Base-by-base conservation (phyloP, 2,888 invertebrate genomes). In the Carterocephalus palaemon region DNA sequence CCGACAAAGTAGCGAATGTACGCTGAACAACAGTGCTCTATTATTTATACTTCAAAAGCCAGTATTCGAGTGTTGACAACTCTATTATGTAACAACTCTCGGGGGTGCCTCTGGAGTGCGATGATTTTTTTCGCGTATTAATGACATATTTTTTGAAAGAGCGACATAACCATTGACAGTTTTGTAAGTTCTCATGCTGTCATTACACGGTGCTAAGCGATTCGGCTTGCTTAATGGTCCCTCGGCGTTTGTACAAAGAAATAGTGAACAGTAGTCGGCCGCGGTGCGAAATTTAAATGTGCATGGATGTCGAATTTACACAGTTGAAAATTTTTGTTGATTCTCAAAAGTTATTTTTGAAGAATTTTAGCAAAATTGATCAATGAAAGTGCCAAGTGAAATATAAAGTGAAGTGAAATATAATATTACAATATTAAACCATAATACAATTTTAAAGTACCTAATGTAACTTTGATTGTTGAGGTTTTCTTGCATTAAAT, bases 11-110 rank as follows among this genome's bases (percentile, higher is more conserved):
- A 62, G 64, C 70, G 55, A 62, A 57, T 37, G 31, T 43, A 36
- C 23, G 72, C 72, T 67, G 71, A 62, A 65, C 66, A 63, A 60
- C 56, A 50, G 62, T 8, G 28, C 16, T 24, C 73, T 70, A 82
- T 84, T 83, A 84, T 86, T 85, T 84, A 83, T 74, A 82, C 78
- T 77, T 68, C 65, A 75, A 72, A 75, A 75, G 67, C 72, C 62
- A 70, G 70, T 69, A 33, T 36, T 71, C 59, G 70, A 83, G 85
- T 86, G 86, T 84, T 84, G 85, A 85, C 86, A 82, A 65, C 71
- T 66, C 81, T 75, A 83, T 83, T 83, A 83, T 82, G 73, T 71
- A 75, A 76, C 80, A 75, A 66, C 75, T 78, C 81, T 60, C 75
- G 64, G 75, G 85, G 83, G 85, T 72, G 75, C 70, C 69, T 52